Percentiles rank a stretch among this genome's conserved stretches.
Evolutionary conservation across 2,888 invertebrate genomes (phyloP).

Genomic region (Tetheella fluctuosa): DNA sequence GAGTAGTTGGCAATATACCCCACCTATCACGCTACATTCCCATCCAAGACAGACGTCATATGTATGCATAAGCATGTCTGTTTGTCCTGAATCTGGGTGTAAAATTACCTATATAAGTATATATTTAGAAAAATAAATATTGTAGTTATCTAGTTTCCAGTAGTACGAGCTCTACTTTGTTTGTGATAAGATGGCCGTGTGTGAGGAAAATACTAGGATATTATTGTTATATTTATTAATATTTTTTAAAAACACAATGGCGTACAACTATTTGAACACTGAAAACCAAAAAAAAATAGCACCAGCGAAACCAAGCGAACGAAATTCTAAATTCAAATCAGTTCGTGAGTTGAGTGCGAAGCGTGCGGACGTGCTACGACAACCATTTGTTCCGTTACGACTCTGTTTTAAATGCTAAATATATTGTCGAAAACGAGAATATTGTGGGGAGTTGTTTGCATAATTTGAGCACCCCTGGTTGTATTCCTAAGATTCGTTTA

Average conservation of each 20-base stretch:
- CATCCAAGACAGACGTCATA: too few relatives aligned
- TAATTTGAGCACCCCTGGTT: slow-evolving; percentile 52
- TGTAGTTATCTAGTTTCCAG: too few relatives aligned
- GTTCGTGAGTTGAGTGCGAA: slow-evolving; percentile 78
- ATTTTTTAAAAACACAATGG: slow-evolving; percentile 19
- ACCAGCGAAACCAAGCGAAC: slow-evolving; percentile 55
- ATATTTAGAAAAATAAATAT: too few relatives aligned
- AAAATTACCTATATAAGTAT: too few relatives aligned
- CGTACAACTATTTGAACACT: slow-evolving; percentile 34
- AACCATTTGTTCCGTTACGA: slow-evolving; percentile 76
- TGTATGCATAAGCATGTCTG: too few relatives aligned
- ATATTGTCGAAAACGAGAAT: slow-evolving; percentile 74
- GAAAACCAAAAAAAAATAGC: slow-evolving; percentile 51
- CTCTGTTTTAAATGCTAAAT: slow-evolving; percentile 75
- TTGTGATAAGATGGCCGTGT: too few relatives aligned
- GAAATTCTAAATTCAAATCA: slow-evolving; percentile 81
- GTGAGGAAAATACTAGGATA: too few relatives aligned
- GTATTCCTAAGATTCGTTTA: slow-evolving; percentile 43
- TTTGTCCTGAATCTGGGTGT: too few relatives aligned
- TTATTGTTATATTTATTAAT: too few relatives aligned
- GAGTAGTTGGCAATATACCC: too few relatives aligned
- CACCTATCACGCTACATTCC: too few relatives aligned
- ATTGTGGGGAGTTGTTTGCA: slow-evolving; percentile 64
- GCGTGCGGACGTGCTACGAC: slow-evolving; percentile 69
- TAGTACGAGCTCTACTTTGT: too few relatives aligned